Evolutionary conservation across 2,113 vertebrate genomes (phyloP).

Genomic region (Cebidichthys violaceus): DNA sequence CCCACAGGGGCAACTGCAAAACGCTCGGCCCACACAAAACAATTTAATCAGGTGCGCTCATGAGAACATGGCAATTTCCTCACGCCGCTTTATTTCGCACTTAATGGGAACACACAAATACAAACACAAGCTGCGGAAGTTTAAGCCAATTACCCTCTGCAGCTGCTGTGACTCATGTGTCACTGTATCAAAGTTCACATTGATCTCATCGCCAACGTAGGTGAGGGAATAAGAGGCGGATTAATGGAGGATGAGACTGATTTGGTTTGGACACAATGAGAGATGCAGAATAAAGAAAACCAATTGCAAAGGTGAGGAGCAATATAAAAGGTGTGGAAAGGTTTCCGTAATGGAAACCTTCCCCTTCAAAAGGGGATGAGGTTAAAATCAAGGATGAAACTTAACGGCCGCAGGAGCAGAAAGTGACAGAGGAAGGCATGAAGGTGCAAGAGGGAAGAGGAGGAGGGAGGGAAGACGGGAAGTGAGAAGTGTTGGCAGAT

Average conservation of each 20-base stretch:
- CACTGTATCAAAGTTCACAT: slow-evolving; percentile 23
- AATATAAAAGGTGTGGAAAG: neutral
- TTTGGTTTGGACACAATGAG: neutral
- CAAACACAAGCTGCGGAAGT: slow-evolving; percentile 36
- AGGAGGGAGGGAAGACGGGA: neutral
- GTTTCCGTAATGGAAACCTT: neutral
- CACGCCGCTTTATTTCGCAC: slow-evolving; percentile 28
- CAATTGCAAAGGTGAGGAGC: neutral
- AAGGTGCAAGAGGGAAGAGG: slow-evolving; percentile 1
- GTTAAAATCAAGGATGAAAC: neutral
- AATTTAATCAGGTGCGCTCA: slow-evolving; percentile 53
- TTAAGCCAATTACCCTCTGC: slow-evolving; percentile 23
- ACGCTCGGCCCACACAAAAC: slow-evolving; percentile 37
- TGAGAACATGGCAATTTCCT: slow-evolving; percentile 41
- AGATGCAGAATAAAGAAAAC: neutral
- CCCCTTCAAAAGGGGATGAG: neutral
- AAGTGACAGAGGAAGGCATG: neutral
- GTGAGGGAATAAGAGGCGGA: neutral
- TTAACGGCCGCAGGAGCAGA: slow-evolving; percentile 10
- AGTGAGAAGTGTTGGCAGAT: slow-evolving; percentile 11
- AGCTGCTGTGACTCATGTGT: slow-evolving; percentile 33
- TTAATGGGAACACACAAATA: slow-evolving; percentile 39
- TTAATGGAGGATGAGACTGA: neutral
- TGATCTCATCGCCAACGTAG: slow-evolving; percentile 26
- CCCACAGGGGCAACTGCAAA: slow-evolving; percentile 19